These are phyloP conservation scores for Sarcophaga variegata DNA, from an alignment of 2,888 invertebrate genomes.

Conservation along the genomic window DNA sequence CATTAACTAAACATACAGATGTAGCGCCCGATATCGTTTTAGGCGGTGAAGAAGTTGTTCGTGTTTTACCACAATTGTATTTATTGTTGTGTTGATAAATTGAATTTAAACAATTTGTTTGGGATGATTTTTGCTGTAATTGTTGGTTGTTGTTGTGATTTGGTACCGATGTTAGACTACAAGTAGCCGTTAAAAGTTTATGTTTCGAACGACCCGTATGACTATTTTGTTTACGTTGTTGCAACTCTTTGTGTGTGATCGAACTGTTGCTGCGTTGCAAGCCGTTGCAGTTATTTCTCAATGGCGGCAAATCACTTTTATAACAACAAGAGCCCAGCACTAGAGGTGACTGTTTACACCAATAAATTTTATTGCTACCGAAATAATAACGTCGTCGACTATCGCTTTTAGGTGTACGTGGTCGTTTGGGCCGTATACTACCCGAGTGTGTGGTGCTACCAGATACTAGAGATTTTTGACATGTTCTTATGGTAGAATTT, in stretches of 20 bases:
- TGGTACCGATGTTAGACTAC: constrained; percentile 38
- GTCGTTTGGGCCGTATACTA: constrained; percentile 49
- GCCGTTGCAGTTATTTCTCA: constrained; percentile 26
- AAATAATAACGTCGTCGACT: constrained; percentile 75
- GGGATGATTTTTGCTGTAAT: constrained; percentile 22
- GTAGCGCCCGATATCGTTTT: constrained; percentile 67
- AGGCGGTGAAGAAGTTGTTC: constrained; percentile 59
- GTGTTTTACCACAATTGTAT: constrained; percentile 10
- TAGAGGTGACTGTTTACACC: constrained; percentile 76
- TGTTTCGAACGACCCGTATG: constrained; percentile 34
- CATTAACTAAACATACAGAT: constrained; percentile 69
- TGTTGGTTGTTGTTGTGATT: constrained; percentile 2
- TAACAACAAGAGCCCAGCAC: constrained; percentile 12
- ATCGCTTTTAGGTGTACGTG: constrained; percentile 62
- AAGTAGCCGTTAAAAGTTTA: constrained; percentile 50
- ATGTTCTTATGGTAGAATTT: constrained; percentile 63
- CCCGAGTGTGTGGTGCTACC: constrained; percentile 16
- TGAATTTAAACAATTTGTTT: constrained; percentile 70
- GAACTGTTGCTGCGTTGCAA: constrained; percentile 76
- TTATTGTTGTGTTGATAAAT: constrained; percentile 57
- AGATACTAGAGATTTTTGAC: constrained; percentile 58
- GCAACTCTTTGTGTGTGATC: constrained; percentile 73
- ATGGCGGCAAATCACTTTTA: constrained; percentile 41
- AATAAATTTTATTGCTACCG: constrained; percentile 77
- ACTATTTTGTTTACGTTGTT: constrained; percentile 54